Percentiles rank a stretch among this genome's conserved stretches.
Conservation (phyloP, 2,113 vertebrate genomes). For the Scolopax mira region DNA sequence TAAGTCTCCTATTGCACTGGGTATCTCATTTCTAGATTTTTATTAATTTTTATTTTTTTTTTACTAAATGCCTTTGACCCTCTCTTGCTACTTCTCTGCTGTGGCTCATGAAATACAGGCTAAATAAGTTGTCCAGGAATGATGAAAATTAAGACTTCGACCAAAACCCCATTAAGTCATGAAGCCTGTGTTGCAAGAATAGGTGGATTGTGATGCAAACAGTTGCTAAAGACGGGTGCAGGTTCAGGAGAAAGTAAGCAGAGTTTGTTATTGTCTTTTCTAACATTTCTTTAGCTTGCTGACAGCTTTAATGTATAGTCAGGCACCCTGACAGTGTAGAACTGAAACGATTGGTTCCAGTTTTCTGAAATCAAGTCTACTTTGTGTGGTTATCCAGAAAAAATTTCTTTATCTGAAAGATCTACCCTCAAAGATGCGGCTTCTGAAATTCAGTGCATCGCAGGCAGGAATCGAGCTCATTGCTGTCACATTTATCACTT, state of each 20-base stretch:
- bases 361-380: not conserved
- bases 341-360: not conserved
- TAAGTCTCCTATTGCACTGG: not conserved
- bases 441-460: not conserved
- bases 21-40: not conserved
- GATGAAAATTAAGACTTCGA: not conserved
- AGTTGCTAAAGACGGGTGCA: not conserved
- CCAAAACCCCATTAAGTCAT: not conserved
- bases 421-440: not conserved
- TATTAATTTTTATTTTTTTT: not conserved
- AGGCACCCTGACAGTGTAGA: not conserved
- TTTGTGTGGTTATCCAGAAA: not conserved
- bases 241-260: not conserved
- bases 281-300: not conserved
- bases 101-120: not conserved
- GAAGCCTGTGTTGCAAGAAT: not conserved
- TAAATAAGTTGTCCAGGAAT: not conserved
- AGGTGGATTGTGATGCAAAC: not conserved
- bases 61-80: not conserved
- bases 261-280: not conserved
- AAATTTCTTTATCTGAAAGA: not conserved
- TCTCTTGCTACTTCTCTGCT: not conserved
- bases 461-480: not conserved
- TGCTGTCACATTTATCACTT: constrained; percentile 7
- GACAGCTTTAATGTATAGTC: not conserved